phyloP scores from a whole-genome alignment of 1,140 invertebrate genomes.

The Thaumetopoea pityocampa region DNA sequence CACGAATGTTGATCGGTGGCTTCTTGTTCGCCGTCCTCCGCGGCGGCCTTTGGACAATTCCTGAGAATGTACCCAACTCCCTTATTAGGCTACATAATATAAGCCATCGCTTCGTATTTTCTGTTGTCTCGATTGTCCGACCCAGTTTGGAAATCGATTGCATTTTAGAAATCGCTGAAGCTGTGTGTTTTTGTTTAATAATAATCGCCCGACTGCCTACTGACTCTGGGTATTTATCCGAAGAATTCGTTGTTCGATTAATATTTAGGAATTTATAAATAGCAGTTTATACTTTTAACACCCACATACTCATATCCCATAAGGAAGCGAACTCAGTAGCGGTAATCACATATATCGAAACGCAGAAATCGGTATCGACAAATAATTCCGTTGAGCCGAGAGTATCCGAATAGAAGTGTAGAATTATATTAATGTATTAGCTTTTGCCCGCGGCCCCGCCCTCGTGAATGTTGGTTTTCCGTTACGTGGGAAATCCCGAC shows the following conservation, averaged over 20 bases:
- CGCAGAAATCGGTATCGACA: no score
- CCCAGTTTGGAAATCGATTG: slow-evolving; percentile 55
- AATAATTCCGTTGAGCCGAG: no score
- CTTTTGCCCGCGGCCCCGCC: no score
- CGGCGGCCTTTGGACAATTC: slow-evolving; percentile 61
- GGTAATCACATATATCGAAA: no score
- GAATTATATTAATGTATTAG: no score
- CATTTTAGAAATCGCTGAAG: slow-evolving; percentile 38
- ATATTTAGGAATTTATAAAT: slow-evolving; percentile 1
- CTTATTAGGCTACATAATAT: slow-evolving; percentile 65
- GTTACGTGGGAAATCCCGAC: no score
- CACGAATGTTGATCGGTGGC: slow-evolving; percentile 33
- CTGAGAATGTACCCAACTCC: slow-evolving; percentile 48
- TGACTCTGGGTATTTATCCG: background rate
- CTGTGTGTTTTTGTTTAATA: slow-evolving; percentile 9
- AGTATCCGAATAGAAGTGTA: no score
- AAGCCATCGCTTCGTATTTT: slow-evolving; percentile 43
- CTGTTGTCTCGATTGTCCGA: slow-evolving; percentile 54
- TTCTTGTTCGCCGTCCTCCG: slow-evolving; percentile 58
- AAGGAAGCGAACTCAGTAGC: no score
- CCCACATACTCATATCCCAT: no score
- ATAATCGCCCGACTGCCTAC: background rate
- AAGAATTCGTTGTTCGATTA: background rate
- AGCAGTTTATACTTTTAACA: no score
- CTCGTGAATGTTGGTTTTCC: no score